A percentile compares a stretch with the other conserved stretches of the same genome.
phyloP scores from a whole-genome alignment of 2,113 vertebrate genomes.

The Craseonycteris thonglongyai region DNA sequence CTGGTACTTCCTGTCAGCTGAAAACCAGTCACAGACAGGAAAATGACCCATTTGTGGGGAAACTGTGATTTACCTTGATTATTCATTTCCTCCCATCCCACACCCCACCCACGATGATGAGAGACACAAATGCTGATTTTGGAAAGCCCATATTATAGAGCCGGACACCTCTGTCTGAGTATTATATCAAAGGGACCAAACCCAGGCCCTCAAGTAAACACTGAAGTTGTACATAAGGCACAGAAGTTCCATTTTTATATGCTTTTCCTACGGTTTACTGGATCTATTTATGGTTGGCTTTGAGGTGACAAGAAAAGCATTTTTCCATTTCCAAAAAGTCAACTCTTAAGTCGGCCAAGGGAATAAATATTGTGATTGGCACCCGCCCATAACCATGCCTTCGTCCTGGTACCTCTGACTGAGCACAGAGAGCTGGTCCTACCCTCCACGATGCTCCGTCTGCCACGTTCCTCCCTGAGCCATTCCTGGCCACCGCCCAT shows the following conservation, averaged over 20 bases:
- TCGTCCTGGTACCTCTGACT: not conserved
- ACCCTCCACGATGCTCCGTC: accelerated
- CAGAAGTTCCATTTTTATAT: not conserved
- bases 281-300: not conserved
- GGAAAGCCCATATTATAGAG: accelerated
- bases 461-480: too few relatives aligned
- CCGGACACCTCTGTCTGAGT: not conserved
- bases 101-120: not conserved
- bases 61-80: not conserved
- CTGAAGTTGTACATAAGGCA: not conserved
- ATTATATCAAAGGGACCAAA: not conserved
- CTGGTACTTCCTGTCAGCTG: not conserved
- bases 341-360: not conserved
- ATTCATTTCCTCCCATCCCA: not conserved
- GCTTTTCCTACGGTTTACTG: not conserved
- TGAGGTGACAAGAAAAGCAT: not conserved
- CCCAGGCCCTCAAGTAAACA: not conserved
- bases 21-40: not conserved
- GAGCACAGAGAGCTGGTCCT: not conserved
- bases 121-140: not conserved
- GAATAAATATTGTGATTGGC: not conserved
- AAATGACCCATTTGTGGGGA: not conserved
- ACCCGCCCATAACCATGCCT: not conserved
- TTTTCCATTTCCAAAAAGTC: not conserved
- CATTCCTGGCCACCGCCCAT: not conserved